Evolutionary conservation across 2,113 vertebrate genomes (phyloP).

Genomic region (Spilogale gracilis): DNA sequence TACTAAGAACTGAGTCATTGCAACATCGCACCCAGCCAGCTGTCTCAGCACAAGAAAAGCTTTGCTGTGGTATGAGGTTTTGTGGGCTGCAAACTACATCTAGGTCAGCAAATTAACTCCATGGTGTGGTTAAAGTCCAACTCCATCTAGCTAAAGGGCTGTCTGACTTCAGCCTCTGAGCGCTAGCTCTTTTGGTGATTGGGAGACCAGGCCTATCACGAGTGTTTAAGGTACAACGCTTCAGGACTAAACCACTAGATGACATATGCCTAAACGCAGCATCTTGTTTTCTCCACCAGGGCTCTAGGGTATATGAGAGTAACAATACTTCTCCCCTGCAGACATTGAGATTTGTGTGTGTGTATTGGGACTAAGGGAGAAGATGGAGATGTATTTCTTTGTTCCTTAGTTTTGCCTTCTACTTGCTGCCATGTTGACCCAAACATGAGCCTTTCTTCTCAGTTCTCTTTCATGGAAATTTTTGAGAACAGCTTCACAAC

Average conservation of each 20-base stretch:
- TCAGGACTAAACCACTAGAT: neutral
- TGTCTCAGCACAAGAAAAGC: slow-evolving; percentile 51
- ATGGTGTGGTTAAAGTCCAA: slow-evolving; percentile 4
- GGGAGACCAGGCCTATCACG: neutral
- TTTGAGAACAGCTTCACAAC: neutral
- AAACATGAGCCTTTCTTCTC: neutral
- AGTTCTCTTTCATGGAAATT: neutral
- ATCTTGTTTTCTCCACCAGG: neutral
- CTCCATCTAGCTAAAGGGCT: neutral
- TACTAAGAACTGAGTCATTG: slow-evolving; percentile 64
- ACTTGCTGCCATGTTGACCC: neutral
- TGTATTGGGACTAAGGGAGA: neutral
- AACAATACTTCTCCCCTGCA: neutral
- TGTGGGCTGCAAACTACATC: slow-evolving; percentile 55
- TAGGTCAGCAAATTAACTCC: slow-evolving; percentile 70
- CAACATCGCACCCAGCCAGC: slow-evolving; percentile 24
- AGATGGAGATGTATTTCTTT: neutral
- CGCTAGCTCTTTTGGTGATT: neutral
- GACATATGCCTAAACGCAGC: neutral
- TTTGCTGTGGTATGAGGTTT: slow-evolving; percentile 64
- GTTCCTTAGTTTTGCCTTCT: neutral
- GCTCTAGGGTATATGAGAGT: neutral
- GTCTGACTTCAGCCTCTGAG: slow-evolving; percentile 10
- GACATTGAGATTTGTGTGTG: neutral
- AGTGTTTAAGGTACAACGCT: neutral